A percentile compares a stretch with the other conserved stretches of the same genome.
Evolutionary conservation across 2,888 invertebrate species (phyloP).

Genomic region (Drosophila dives): DNA sequence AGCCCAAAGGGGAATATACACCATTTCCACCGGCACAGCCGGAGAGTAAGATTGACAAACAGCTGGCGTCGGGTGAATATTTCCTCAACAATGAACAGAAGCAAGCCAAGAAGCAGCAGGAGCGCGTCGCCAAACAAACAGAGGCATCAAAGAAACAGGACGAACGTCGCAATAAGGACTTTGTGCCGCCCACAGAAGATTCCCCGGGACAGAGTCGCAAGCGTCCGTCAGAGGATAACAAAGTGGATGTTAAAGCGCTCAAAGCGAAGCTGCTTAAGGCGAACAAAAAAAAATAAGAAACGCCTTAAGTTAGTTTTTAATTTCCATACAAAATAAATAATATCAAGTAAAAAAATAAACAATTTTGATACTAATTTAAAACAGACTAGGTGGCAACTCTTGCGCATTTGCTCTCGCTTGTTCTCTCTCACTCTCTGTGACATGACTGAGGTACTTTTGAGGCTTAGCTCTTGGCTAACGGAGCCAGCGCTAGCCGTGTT

Average conservation of each 20-base stretch:
- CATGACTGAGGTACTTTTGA: conserved; percentile 19
- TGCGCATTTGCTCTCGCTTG: conserved; percentile 9
- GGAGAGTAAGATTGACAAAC: conserved; percentile 96
- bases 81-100: conserved; percentile 95
- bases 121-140: conserved; percentile 91
- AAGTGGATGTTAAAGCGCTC: conserved; percentile 89
- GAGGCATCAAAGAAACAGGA: conserved; percentile 90
- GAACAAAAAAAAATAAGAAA: conserved; percentile 84
- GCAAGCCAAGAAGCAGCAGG: conserved; percentile 89
- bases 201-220: conserved; percentile 49
- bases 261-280: conserved; percentile 92
- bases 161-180: conserved; percentile 91
- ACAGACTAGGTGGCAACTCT: conserved; percentile 41
- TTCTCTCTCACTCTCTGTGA: conserved; percentile 5
- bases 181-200: conserved; percentile 91
- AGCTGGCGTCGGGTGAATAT: conserved; percentile 98
- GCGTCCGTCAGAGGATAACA: conserved; percentile 53
- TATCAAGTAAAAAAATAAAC: not conserved
- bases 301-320: conserved; percentile 34
- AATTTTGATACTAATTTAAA: not conserved
- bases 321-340: conserved; percentile 24
- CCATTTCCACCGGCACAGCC: conserved; percentile 98
- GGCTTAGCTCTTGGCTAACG: conserved; percentile 63
- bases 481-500: conserved; percentile 56
- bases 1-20: conserved; percentile 96